Percentiles rank a stretch among this genome's conserved stretches.
Conservation (phyloP, 2,888 invertebrate species). For the Tenthredo mesomela region DNA sequence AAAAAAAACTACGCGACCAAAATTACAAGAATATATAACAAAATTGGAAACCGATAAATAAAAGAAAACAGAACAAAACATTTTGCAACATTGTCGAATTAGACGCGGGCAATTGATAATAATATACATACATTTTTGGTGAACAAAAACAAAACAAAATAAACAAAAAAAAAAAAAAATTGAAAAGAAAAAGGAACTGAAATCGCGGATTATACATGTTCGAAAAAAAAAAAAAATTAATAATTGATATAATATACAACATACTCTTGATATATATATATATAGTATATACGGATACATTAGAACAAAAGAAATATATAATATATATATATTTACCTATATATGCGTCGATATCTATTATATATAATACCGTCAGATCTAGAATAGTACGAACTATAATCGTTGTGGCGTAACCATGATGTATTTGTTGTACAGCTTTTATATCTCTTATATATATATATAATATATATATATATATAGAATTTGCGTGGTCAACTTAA, state of each 20-base stretch:
- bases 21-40: neutral
- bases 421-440: slow-evolving; percentile 50
- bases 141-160: no score
- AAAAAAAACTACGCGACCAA: neutral
- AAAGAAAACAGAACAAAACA: neutral
- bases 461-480: neutral
- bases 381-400: slow-evolving; percentile 38
- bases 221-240: neutral
- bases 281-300: slow-evolving; percentile 32
- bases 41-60: neutral
- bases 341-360: neutral
- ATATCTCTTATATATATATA: neutral
- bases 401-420: slow-evolving; percentile 50
- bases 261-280: slow-evolving; percentile 52
- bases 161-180: neutral
- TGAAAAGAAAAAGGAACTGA: neutral
- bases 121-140: neutral
- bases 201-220: neutral
- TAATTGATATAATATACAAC: neutral
- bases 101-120: neutral
- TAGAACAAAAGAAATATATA: neutral
- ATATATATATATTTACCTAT: neutral
- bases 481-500: slow-evolving; percentile 42
- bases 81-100: neutral
- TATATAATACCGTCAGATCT: slow-evolving; percentile 14